Evolutionary conservation across 2,888 invertebrate genomes (phyloP).

Genomic region (Cryptus viduatorius): DNA sequence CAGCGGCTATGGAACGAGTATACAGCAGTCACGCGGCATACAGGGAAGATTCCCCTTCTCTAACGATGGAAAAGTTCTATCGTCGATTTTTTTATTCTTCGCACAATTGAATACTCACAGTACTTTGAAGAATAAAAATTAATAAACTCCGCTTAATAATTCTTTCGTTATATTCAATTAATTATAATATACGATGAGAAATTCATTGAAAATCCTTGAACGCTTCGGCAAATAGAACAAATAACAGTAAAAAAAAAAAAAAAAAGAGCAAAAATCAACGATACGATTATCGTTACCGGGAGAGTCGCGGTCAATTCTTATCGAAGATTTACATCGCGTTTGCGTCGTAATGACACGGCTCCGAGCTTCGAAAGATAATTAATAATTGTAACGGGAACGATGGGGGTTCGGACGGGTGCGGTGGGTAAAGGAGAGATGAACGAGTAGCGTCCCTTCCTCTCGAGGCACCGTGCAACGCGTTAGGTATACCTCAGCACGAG

Average conservation of each 20-base stretch:
- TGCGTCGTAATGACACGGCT: constrained; percentile 37
- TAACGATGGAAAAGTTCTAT: neutral
- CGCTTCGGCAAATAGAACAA: no score
- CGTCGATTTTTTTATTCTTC: neutral
- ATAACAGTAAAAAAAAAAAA: no score
- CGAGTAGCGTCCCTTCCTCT: constrained; percentile 61
- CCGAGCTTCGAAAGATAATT: constrained; percentile 54
- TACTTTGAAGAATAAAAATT: no score
- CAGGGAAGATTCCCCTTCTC: neutral
- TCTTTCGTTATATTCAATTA: neutral
- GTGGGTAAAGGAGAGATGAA: constrained; percentile 30
- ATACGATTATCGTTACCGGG: constrained; percentile 32
- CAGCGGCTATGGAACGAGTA: neutral
- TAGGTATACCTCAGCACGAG: constrained; percentile 49
- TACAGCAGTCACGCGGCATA: neutral
- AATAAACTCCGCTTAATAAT: no score
- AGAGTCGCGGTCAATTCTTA: constrained; percentile 50
- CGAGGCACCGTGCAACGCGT: constrained; percentile 29
- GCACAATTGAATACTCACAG: neutral
- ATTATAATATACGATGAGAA: neutral
- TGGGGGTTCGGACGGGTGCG: neutral
- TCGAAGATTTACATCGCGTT: constrained; percentile 42
- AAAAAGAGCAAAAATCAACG: neutral
- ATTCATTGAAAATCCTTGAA: no score
- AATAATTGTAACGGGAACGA: constrained; percentile 55